Conservation (phyloP, 2,113 vertebrate genomes). For the Ascaphus truei region DNA sequence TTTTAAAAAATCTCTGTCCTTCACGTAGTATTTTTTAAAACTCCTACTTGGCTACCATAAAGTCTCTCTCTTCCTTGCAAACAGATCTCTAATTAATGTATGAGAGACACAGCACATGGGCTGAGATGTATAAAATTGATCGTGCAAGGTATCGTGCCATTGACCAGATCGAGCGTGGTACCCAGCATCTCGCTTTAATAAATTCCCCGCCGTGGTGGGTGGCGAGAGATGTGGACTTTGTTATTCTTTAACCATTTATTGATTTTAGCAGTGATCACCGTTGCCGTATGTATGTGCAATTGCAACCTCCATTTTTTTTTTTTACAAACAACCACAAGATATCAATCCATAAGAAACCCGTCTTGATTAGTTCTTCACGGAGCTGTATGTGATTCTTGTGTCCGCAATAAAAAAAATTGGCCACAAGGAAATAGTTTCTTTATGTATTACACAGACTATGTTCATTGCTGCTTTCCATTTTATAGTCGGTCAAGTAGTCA, state of each 20-base stretch:
- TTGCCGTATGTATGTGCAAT: background rate
- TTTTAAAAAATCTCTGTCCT: too few species aligned
- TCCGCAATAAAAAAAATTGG: background rate
- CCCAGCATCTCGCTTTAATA: too few species aligned
- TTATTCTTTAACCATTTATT: conserved; percentile 15
- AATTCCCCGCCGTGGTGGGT: background rate
- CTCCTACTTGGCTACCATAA: too few species aligned
- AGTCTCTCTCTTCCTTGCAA: too few species aligned
- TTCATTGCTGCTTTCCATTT: background rate
- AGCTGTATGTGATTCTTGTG: background rate
- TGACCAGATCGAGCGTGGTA: too few species aligned
- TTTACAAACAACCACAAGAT: background rate
- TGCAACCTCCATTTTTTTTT: conserved; percentile 10
- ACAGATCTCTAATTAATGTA: too few species aligned
- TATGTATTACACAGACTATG: background rate
- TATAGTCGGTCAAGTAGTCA: background rate
- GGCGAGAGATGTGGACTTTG: background rate
- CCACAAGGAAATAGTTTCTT: background rate
- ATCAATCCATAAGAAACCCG: too few species aligned
- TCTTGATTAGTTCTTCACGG: conserved; percentile 10
- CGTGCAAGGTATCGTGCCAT: too few species aligned
- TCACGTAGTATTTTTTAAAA: too few species aligned
- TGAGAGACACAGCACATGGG: too few species aligned
- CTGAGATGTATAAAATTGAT: too few species aligned
- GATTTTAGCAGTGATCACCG: background rate